A percentile compares a stretch with the other conserved stretches of the same genome.
phyloP scores from a whole-genome alignment of 92 coral and sea anemone genomes.

The Porites rus region DNA sequence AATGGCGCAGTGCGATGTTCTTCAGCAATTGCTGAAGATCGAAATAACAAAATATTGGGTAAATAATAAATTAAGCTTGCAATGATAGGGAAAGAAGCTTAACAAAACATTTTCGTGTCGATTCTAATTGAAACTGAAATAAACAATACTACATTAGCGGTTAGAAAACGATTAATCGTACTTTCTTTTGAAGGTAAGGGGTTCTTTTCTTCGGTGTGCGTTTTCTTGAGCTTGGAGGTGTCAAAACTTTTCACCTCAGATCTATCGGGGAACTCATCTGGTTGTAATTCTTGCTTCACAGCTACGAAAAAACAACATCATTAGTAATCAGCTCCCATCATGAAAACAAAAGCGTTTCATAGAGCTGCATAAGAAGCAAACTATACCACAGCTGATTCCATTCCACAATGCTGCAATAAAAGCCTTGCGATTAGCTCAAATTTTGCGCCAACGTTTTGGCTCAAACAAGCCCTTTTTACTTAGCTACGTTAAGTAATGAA shows the following conservation, averaged over 20 bases:
- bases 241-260: conserved; percentile 85
- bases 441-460: too few relatives aligned
- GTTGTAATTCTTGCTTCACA: conserved; percentile 85
- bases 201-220: conserved; percentile 87
- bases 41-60: conserved; percentile 25
- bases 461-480: too few relatives aligned
- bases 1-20: conserved; percentile 98
- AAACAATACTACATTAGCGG: neutral
- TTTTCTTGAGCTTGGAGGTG: conserved; percentile 81
- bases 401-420: too few relatives aligned
- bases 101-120: neutral
- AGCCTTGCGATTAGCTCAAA: too few relatives aligned
- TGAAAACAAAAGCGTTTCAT: too few relatives aligned
- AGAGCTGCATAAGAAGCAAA: too few relatives aligned
- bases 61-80: conserved; percentile 17
- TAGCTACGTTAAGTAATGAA: neutral
- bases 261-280: conserved; percentile 89
- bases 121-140: conserved; percentile 36
- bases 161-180: conserved; percentile 45
- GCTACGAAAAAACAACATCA: conserved; percentile 39
- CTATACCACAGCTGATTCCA: too few relatives aligned
- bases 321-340: too few relatives aligned
- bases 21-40: conserved; percentile 81
- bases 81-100: neutral
- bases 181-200: conserved; percentile 91